Evolutionary conservation across 2,888 invertebrate genomes (phyloP), one percentile per base, ranked within the genome.

Genomic region (Amiota communis): DNA sequence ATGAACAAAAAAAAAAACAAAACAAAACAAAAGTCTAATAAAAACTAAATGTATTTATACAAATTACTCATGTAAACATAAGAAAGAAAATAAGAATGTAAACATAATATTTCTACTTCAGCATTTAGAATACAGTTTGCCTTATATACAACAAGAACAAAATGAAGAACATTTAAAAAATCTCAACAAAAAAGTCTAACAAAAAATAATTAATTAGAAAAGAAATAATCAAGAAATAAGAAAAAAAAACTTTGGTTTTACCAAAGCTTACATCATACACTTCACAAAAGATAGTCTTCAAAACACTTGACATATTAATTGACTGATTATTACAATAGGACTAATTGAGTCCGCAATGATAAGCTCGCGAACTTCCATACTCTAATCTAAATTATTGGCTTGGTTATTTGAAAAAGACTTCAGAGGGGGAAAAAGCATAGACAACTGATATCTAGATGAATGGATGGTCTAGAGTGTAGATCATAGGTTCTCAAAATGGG

Each of bases 141-240:
- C 83, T 83, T 83, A 83, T 83, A 83, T 83, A 83, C 84, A 85
- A 83, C 84, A 85, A 79, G 74, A 74, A 72, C 74, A 80, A 80
- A 15, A 77, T 56, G 69, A 72, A 73, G 64, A 70, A 53, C n/a
- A 53, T 12, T n/a, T 36, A 46, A 68, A 70, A 65, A 73, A 70
- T 12, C 65, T 78, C 64, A 70, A n/a, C n/a, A n/a, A n/a, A n/a
- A n/a, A 20, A 8, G 57, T 61, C 72, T 65, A 65, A 73, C 53
- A 69, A 23, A 75, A 63, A 72, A 6, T 36, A 75, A 64, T 13
- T 67, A 15, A 51, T 10, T 17, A 17, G 13, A 17, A 70, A 49
- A 59, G 15, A 70, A 70, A 46, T 36, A 71, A 57, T 49, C 23
- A 59, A 49, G 15, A 17, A 36, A 53, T 17, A 57, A 17, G 10